Percentiles rank a stretch among this genome's conserved stretches.
Conservation (phyloP, 2,797 vertebrate species). For the Sarcophilus harrisii region DNA sequence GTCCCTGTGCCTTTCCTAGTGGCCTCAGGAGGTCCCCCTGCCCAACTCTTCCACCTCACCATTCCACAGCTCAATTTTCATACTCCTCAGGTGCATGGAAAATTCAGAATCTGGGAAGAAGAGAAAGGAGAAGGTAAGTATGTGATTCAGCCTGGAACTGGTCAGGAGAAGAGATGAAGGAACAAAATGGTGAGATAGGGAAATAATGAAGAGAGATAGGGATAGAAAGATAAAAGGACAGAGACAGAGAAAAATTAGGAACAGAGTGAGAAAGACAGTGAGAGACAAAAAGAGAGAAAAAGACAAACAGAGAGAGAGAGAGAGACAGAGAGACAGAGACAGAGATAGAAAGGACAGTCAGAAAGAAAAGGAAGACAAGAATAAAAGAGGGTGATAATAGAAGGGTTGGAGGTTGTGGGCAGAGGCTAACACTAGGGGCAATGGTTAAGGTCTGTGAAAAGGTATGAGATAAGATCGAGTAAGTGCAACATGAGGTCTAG, state of each 20-base stretch:
- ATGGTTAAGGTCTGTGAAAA: background rate
- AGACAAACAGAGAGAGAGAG: background rate
- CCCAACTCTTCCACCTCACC: slow-evolving; percentile 34
- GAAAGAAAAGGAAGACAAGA: background rate
- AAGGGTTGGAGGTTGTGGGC: background rate
- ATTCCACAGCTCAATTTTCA: slow-evolving; percentile 28
- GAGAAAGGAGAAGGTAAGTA: background rate
- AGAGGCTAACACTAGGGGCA: background rate
- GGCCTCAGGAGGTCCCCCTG: background rate
- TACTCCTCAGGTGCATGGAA: slow-evolving; percentile 39
- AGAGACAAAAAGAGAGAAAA: too few species aligned
- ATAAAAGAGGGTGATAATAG: background rate
- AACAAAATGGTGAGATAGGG: background rate
- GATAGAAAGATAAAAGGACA: background rate
- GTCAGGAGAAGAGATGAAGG: background rate
- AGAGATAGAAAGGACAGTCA: background rate
- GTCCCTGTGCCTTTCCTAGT: background rate
- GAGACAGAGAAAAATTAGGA: background rate
- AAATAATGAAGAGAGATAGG: background rate
- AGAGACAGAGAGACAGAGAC: background rate
- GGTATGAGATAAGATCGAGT: background rate
- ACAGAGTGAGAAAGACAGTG: background rate
- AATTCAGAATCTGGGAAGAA: slow-evolving; percentile 52
- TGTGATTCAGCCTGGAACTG: background rate
- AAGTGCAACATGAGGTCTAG: background rate